A percentile compares a stretch with the other conserved stretches of the same genome.
These are phyloP conservation scores for Saturnia japonica DNA, from an alignment of 2,888 invertebrate species.

Conservation along the genomic window DNA sequence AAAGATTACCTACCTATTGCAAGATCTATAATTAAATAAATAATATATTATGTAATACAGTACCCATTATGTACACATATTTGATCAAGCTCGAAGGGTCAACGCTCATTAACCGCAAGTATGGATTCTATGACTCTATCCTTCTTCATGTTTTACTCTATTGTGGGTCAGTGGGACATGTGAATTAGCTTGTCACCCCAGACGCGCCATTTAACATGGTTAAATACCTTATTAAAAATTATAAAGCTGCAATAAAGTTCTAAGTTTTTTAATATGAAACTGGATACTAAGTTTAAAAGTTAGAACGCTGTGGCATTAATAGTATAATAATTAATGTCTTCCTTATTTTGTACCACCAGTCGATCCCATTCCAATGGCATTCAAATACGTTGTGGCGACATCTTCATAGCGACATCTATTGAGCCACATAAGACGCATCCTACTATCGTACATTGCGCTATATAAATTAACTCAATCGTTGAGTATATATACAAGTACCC, in stretches of 20 bases:
- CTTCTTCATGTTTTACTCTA: slow-evolving; percentile 49
- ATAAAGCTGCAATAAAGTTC: not conserved
- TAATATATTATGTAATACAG: too few species aligned
- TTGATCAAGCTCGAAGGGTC: slow-evolving; percentile 33
- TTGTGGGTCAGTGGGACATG: slow-evolving; percentile 56
- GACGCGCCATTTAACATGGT: slow-evolving; percentile 25
- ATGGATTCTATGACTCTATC: slow-evolving; percentile 47
- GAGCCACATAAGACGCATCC: too few species aligned
- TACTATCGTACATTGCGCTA: too few species aligned
- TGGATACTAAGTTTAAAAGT: not conserved
- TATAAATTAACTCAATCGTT: too few species aligned
- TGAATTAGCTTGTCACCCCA: slow-evolving; percentile 29
- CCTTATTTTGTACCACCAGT: not conserved
- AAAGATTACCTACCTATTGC: not conserved
- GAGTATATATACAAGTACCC: too few species aligned
- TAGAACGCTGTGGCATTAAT: too few species aligned
- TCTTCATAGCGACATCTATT: too few species aligned
- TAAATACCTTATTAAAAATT: not conserved
- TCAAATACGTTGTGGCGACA: too few species aligned
- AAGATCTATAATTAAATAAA: not conserved
- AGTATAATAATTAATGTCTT: too few species aligned
- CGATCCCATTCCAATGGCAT: not conserved
- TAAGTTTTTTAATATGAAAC: not conserved
- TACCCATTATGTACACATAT: too few species aligned
- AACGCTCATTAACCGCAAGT: slow-evolving; percentile 45